phyloP scores from a whole-genome alignment of 2,888 invertebrate genomes.

The Poecilobothrus nobilitatus region DNA sequence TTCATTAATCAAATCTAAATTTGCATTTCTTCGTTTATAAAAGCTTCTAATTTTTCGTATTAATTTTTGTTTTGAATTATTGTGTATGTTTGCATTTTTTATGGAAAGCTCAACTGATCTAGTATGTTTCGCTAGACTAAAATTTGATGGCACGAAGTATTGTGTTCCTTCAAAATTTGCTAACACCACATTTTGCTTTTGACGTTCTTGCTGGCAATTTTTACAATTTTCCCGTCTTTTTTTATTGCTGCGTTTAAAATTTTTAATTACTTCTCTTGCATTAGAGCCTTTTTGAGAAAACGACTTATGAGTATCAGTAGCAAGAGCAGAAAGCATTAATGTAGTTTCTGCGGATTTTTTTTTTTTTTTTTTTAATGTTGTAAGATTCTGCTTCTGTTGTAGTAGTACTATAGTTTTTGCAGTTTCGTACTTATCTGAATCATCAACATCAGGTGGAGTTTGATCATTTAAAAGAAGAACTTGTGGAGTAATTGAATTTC shows the following conservation, averaged over 20 bases:
- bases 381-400: not conserved
- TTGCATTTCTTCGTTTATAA: constrained; percentile 17
- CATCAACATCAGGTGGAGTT: constrained; percentile 27
- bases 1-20: constrained; percentile 29
- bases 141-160: not conserved
- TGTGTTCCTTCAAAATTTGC: constrained; percentile 15
- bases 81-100: too few relatives aligned
- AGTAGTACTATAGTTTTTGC: constrained; percentile 23
- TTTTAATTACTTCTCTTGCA: not conserved
- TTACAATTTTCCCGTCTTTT: constrained; percentile 37
- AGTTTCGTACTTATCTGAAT: constrained; percentile 24
- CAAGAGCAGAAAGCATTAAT: constrained; percentile 23
- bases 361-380: constrained; percentile 20
- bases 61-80: not conserved
- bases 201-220: constrained; percentile 38
- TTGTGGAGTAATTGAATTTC: constrained; percentile 38
- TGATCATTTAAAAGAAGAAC: constrained; percentile 40
- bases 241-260: constrained; percentile 22
- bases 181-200: constrained; percentile 20
- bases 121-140: not conserved
- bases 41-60: not conserved
- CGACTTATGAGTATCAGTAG: constrained; percentile 24
- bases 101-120: not conserved
- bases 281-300: constrained; percentile 24
- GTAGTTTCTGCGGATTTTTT: constrained; percentile 22